Percentiles rank a stretch among this genome's conserved stretches.
These are phyloP conservation scores for Amblyopsis hoosieri DNA, from an alignment of 2,797 vertebrate genomes.

Conservation along the genomic window DNA sequence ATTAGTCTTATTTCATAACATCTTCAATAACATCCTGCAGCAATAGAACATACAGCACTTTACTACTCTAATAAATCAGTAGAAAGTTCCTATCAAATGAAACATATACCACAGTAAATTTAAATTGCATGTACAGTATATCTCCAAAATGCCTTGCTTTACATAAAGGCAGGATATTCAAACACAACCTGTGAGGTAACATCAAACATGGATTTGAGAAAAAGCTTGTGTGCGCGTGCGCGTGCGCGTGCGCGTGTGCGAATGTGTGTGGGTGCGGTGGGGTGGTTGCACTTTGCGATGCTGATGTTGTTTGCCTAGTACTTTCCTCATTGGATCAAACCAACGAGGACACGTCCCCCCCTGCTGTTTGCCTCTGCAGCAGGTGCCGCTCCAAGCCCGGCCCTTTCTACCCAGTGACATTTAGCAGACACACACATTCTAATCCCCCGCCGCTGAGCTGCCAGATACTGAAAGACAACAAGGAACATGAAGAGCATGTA, in stretches of 20 bases:
- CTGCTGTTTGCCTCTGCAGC: conserved; percentile 64
- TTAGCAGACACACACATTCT: conserved; percentile 73
- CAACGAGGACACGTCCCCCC: conserved; percentile 46
- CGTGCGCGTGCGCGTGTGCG: too few relatives aligned
- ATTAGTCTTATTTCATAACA: too few relatives aligned
- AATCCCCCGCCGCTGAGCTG: conserved; percentile 70
- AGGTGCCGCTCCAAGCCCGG: conserved; percentile 69
- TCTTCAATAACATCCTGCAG: not conserved
- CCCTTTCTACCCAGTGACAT: conserved; percentile 71
- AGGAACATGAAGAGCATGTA: conserved; percentile 68
- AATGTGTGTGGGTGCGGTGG: not conserved
- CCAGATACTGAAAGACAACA: conserved; percentile 71
- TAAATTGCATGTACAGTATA: conserved; percentile 14
- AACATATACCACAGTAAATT: conserved; percentile 39
- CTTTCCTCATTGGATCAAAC: conserved; percentile 67
- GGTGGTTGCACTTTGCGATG: conserved; percentile 26
- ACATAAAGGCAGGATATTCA: conserved; percentile 38
- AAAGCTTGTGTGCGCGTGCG: not conserved
- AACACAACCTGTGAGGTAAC: conserved; percentile 45
- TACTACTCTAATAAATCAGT: not conserved
- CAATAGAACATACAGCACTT: not conserved
- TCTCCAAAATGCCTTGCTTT: conserved; percentile 41
- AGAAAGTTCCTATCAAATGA: conserved; percentile 39
- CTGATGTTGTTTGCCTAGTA: conserved; percentile 41
- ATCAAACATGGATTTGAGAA: conserved; percentile 36